These are phyloP conservation scores for Gnathonemus echidnorhynchus DNA, from an alignment of 2,113 vertebrate genomes.

Conservation along the genomic window DNA sequence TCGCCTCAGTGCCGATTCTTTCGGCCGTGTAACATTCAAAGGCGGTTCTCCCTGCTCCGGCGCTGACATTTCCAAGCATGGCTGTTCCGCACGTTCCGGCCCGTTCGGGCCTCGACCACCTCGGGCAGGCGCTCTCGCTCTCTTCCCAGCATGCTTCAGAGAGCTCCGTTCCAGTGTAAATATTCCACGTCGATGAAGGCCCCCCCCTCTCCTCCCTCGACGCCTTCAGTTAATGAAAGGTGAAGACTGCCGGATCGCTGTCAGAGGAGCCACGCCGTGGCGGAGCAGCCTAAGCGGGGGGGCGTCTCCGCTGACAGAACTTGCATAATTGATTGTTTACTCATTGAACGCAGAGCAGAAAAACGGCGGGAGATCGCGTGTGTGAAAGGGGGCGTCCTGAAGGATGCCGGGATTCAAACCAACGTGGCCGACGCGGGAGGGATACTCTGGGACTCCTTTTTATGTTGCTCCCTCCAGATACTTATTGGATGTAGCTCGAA, in stretches of 20 bases:
- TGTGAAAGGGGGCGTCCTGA: neutral
- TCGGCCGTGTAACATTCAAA: neutral
- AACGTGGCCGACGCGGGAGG: too few relatives aligned
- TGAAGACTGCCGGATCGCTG: neutral
- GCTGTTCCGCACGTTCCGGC: neutral
- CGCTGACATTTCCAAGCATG: neutral
- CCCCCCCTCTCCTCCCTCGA: neutral
- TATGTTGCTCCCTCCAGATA: neutral
- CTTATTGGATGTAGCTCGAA: neutral
- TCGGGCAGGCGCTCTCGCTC: neutral
- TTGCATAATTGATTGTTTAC: conserved; percentile 18
- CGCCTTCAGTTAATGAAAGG: neutral
- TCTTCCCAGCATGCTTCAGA: neutral
- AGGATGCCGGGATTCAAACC: neutral
- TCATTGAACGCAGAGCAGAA: conserved; percentile 35
- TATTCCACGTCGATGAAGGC: neutral
- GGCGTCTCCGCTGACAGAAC: conserved; percentile 3
- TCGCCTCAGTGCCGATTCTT: neutral
- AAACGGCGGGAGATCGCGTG: conserved; percentile 42
- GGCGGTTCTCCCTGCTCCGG: neutral
- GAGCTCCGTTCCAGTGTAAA: neutral
- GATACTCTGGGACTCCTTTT: neutral
- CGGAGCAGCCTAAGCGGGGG: neutral
- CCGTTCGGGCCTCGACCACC: neutral
- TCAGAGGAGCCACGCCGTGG: neutral